phyloP scores from a whole-genome alignment of 2,113 vertebrate species.

The Pleuronectes platessa region DNA sequence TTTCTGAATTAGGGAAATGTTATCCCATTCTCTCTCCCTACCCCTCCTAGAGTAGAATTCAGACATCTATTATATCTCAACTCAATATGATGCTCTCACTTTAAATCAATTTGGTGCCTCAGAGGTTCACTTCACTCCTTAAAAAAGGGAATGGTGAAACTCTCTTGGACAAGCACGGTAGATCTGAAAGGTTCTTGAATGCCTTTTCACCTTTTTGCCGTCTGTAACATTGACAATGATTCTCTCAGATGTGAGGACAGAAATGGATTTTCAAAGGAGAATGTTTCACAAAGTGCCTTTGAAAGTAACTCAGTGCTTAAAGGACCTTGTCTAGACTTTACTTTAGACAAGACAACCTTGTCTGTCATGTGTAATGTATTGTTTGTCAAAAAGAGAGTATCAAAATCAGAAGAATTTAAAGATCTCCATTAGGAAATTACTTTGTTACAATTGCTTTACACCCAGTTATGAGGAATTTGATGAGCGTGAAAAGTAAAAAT shows the following conservation, averaged over 20 bases:
- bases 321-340: constrained; percentile 25
- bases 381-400: neutral
- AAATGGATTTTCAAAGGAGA: constrained; percentile 39
- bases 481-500: no score
- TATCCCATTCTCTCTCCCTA: constrained; percentile 62
- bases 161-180: constrained; percentile 32
- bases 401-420: neutral
- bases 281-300: constrained; percentile 28
- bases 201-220: constrained; percentile 47
- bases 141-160: constrained; percentile 32
- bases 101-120: constrained; percentile 53
- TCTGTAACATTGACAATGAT: constrained; percentile 26
- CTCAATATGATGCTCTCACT: constrained; percentile 48
- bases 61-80: constrained; percentile 54
- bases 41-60: constrained; percentile 45
- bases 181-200: constrained; percentile 38
- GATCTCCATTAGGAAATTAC: neutral
- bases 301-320: constrained; percentile 27
- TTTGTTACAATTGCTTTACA: neutral
- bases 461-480: no score
- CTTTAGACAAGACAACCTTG: neutral
- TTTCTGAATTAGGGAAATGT: constrained; percentile 52
- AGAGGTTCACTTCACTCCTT: constrained; percentile 53
- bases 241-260: constrained; percentile 42
- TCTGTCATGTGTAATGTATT: neutral